A percentile compares a stretch with the other conserved stretches of the same genome.
These are phyloP conservation scores for Toxotes lorentzi DNA, from an alignment of 2,797 vertebrate species.

Conservation along the genomic window DNA sequence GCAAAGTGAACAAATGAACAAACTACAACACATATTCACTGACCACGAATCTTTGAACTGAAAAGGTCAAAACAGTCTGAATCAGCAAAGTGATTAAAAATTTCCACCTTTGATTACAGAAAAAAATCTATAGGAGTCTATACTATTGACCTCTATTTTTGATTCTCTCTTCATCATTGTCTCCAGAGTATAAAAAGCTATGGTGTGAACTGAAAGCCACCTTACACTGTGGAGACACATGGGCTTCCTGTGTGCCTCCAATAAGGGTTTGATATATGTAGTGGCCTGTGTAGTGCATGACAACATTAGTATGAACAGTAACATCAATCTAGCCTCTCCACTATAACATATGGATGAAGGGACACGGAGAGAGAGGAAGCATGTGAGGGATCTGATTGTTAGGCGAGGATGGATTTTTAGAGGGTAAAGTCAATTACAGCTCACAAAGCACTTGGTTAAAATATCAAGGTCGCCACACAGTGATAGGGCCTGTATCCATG, in stretches of 20 bases:
- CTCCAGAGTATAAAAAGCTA: slow-evolving; percentile 10
- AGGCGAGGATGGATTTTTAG: slow-evolving; percentile 71
- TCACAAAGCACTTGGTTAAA: slow-evolving; percentile 80
- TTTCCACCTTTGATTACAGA: neutral
- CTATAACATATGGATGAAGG: slow-evolving; percentile 54
- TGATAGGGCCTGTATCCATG: slow-evolving; percentile 61
- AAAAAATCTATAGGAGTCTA: neutral
- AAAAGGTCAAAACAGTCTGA: neutral
- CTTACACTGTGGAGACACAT: slow-evolving; percentile 11
- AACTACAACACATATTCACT: neutral
- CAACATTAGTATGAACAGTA: slow-evolving; percentile 63
- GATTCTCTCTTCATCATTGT: slow-evolving; percentile 12
- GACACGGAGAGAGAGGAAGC: slow-evolving; percentile 28
- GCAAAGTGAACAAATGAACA: neutral
- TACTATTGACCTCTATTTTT: neutral
- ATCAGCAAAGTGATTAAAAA: slow-evolving; percentile 11
- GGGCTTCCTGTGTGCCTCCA: slow-evolving; percentile 18
- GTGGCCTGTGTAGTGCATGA: slow-evolving; percentile 54
- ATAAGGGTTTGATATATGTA: slow-evolving; percentile 49
- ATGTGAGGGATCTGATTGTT: slow-evolving; percentile 65
- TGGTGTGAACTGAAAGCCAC: neutral
- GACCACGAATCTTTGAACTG: neutral
- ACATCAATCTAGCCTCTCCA: slow-evolving; percentile 59
- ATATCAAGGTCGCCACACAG: slow-evolving; percentile 78
- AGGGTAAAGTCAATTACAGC: slow-evolving; percentile 76